A percentile compares a stretch with the other conserved stretches of the same genome.
These are phyloP conservation scores for Notechis scutatus DNA, from an alignment of 2,113 vertebrate species.

Conservation along the genomic window DNA sequence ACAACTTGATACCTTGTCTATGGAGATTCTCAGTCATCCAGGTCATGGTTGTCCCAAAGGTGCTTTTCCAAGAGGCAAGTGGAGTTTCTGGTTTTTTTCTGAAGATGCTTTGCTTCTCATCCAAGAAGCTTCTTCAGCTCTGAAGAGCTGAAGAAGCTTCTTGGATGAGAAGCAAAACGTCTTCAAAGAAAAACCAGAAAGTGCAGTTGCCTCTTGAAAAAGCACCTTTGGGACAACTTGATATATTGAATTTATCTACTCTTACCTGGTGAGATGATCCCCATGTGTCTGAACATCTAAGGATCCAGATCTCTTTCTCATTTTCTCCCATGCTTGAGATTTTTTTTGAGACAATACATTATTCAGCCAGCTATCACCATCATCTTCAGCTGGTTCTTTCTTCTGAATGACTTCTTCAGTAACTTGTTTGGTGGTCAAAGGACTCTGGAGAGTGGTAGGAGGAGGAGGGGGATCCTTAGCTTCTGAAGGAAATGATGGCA, in stretches of 20 bases:
- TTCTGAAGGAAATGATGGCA: background rate
- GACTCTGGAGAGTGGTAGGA: background rate
- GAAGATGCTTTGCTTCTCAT: no score
- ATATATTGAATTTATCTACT: background rate
- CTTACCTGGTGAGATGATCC: constrained; percentile 50
- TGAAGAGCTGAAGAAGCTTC: no score
- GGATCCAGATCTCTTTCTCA: constrained; percentile 41
- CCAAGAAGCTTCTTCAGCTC: no score
- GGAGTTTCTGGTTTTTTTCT: no score
- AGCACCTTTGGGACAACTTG: background rate
- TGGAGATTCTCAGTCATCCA: no score
- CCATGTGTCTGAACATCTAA: constrained; percentile 25
- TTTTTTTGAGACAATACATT: constrained; percentile 76
- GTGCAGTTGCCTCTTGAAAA: no score
- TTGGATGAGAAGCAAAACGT: no score
- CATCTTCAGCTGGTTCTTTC: constrained; percentile 19
- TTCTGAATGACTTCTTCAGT: constrained; percentile 15
- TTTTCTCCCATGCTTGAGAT: constrained; percentile 36
- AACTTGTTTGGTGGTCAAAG: background rate
- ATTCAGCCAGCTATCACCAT: constrained; percentile 77
- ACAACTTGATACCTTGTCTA: background rate
- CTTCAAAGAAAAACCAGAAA: no score
- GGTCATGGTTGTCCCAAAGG: no score
- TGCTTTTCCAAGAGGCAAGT: no score
- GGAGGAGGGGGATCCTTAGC: background rate